A percentile compares a stretch with the other conserved stretches of the same genome.
These are phyloP conservation scores for Poeciliopsis occidentalis DNA, from an alignment of 2,113 vertebrate genomes.

Conservation along the genomic window DNA sequence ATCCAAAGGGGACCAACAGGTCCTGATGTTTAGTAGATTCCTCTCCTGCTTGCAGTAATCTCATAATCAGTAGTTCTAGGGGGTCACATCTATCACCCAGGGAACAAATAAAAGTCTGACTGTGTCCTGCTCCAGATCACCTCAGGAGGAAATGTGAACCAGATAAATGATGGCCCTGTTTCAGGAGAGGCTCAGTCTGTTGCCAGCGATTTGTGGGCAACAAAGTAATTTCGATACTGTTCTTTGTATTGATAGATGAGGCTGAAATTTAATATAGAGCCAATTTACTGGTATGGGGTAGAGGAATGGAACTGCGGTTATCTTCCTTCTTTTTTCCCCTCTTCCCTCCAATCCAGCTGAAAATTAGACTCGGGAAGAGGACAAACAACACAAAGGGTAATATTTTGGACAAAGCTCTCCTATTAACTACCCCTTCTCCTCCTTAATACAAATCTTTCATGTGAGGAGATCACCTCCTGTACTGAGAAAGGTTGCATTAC, in stretches of 20 bases:
- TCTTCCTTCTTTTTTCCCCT: slow-evolving; percentile 39
- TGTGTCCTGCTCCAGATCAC: slow-evolving; percentile 64
- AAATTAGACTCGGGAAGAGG: slow-evolving; percentile 50
- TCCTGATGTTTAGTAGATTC: slow-evolving; percentile 76
- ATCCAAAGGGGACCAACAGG: slow-evolving; percentile 46
- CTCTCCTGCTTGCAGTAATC: slow-evolving; percentile 69
- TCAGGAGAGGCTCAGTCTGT: slow-evolving; percentile 72
- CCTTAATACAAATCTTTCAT: slow-evolving; percentile 13
- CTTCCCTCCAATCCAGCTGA: slow-evolving; percentile 34
- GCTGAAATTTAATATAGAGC: slow-evolving; percentile 76
- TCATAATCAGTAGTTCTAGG: slow-evolving; percentile 69
- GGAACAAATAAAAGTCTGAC: slow-evolving; percentile 76
- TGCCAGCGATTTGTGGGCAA: slow-evolving; percentile 73
- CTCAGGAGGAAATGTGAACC: slow-evolving; percentile 72
- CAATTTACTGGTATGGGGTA: slow-evolving; percentile 67
- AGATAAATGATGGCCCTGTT: slow-evolving; percentile 76
- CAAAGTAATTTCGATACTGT: slow-evolving; percentile 76
- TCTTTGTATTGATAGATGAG: slow-evolving; percentile 78
- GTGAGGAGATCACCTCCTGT: slow-evolving; percentile 1
- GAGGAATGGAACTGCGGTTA: slow-evolving; percentile 59
- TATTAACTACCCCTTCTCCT: slow-evolving; percentile 26
- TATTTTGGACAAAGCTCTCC: slow-evolving; percentile 46
- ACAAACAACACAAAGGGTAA: slow-evolving; percentile 31
- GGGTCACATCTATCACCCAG: slow-evolving; percentile 73
- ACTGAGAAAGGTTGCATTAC: neutral